These are phyloP conservation scores for Mesodorylaimus sp. DNA, from an alignment of 2,888 invertebrate species.

Conservation along the genomic window DNA sequence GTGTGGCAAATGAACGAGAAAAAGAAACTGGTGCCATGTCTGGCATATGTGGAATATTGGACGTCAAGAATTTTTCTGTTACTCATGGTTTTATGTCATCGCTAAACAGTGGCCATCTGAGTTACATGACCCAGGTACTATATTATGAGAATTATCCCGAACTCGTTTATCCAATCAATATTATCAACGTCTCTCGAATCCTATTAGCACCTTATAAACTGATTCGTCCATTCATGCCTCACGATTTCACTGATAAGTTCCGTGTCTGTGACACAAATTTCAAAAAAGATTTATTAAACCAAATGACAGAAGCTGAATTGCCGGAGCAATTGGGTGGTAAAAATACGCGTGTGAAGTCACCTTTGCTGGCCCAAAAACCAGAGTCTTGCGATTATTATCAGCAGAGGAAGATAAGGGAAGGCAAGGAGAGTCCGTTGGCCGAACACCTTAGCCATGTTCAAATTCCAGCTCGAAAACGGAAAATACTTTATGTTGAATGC, in stretches of 20 bases:
- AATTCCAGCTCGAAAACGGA: conserved; percentile 19
- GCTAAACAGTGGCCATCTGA: conserved; percentile 24
- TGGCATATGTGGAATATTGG: neutral
- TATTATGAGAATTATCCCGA: conserved; percentile 30
- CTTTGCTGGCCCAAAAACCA: too few species aligned
- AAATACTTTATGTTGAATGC: conserved; percentile 14
- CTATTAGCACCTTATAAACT: conserved; percentile 25
- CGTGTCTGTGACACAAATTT: neutral
- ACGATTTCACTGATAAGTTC: conserved; percentile 23
- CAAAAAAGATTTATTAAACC: too few species aligned
- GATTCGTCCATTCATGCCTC: conserved; percentile 20
- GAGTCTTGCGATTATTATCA: too few species aligned
- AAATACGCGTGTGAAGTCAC: too few species aligned
- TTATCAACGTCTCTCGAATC: conserved; percentile 28
- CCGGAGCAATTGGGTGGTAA: conserved; percentile 5
- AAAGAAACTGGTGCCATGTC: conserved; percentile 1
- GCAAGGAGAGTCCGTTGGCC: too few species aligned
- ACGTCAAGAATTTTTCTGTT: conserved; percentile 18
- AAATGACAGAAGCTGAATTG: too few species aligned
- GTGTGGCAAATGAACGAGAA: conserved; percentile 24
- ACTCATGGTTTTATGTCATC: conserved; percentile 28
- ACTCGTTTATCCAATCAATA: conserved; percentile 18
- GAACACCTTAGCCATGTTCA: conserved; percentile 13
- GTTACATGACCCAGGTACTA: conserved; percentile 26
- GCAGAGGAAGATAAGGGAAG: too few species aligned